A percentile compares a stretch with the other conserved stretches of the same genome.
These are phyloP conservation scores for Halichondria panicea DNA, from an alignment of 37 sponge, comb jelly and placozoan species.

Conservation along the genomic window DNA sequence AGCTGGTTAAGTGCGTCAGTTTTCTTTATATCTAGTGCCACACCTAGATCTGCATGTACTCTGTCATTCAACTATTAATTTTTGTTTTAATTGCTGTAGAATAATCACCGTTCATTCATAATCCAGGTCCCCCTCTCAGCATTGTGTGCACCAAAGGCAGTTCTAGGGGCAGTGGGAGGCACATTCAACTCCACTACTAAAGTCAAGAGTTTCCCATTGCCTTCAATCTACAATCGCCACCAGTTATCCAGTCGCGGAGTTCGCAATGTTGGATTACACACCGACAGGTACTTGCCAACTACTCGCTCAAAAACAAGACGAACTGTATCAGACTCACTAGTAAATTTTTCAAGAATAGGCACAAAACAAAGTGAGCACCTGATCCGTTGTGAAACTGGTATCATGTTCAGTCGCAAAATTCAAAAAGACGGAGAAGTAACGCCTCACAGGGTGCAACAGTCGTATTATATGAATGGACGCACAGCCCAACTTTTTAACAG, in stretches of 20 bases:
- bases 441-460: conserved; percentile 37
- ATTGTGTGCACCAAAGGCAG: conserved; percentile 10
- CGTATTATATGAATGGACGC: conserved; percentile 56
- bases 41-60: too few relatives aligned
- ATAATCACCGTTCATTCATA: neutral
- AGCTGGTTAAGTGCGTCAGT: too few relatives aligned
- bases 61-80: too few relatives aligned
- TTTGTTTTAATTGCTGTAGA: neutral
- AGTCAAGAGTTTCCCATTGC: conserved; percentile 47
- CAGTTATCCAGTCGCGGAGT: neutral
- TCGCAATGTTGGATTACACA: conserved; percentile 26
- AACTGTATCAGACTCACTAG: conserved; percentile 32
- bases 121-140: conserved; percentile 52
- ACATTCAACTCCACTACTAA: conserved; percentile 46
- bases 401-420: neutral
- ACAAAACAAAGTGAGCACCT: conserved; percentile 10
- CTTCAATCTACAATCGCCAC: conserved; percentile 27
- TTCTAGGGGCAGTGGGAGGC: conserved; percentile 22
- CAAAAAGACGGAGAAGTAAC: conserved; percentile 10
- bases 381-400: neutral
- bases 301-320: neutral
- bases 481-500: conserved; percentile 13
- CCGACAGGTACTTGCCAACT: conserved; percentile 34
- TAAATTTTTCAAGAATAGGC: neutral
- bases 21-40: too few relatives aligned